phyloP scores from a whole-genome alignment of 2,888 invertebrate genomes.

The Clanis bilineata region DNA sequence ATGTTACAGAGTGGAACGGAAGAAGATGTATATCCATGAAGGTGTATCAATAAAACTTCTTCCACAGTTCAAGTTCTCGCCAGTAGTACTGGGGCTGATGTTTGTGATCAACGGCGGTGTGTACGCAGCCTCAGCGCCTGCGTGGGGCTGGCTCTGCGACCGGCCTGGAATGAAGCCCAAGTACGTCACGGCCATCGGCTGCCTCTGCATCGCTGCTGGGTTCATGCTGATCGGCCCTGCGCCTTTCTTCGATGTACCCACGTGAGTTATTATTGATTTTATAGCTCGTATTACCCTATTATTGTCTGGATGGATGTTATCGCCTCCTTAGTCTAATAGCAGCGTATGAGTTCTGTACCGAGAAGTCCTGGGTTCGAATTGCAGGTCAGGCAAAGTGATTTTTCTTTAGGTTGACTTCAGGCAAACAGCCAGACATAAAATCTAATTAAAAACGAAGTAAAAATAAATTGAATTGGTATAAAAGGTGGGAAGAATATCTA shows the following conservation, averaged over 20 bases:
- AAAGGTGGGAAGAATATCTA: no score
- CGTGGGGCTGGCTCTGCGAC: slow-evolving; percentile 92
- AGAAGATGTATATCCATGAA: not conserved
- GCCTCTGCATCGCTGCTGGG: slow-evolving; percentile 84
- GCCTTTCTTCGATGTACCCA: slow-evolving; percentile 84
- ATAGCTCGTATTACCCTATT: no score
- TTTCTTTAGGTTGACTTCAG: no score
- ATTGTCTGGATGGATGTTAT: no score
- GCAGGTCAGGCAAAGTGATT: no score
- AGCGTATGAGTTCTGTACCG: no score
- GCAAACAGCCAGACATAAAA: no score
- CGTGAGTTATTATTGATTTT: not conserved
- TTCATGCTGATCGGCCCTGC: slow-evolving; percentile 91
- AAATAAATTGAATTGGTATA: no score
- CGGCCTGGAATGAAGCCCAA: slow-evolving; percentile 84
- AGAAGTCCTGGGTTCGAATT: no score
- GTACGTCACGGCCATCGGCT: slow-evolving; percentile 85
- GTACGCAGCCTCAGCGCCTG: slow-evolving; percentile 90
- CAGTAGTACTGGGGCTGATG: slow-evolving; percentile 88
- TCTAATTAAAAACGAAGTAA: no score
- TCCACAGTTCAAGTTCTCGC: slow-evolving; percentile 84
- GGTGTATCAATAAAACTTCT: not conserved
- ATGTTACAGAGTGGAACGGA: no score
- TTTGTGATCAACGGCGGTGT: slow-evolving; percentile 92
- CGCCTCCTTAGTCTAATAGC: no score